Conservation (phyloP, 2,797 vertebrate genomes). For the Enteromius fasciolatus region DNA sequence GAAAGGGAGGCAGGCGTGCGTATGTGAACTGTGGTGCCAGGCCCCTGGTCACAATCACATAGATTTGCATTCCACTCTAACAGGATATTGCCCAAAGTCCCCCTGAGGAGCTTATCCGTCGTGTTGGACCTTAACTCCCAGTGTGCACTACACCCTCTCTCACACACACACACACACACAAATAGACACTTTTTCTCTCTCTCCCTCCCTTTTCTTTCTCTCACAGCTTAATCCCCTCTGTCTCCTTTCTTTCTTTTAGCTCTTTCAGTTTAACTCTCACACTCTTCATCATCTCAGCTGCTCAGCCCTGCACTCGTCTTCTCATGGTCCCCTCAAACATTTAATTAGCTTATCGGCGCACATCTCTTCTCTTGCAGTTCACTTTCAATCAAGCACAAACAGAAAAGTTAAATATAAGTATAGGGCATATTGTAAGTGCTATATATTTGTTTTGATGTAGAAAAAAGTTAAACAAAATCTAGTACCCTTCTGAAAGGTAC, state of each 20-base stretch:
- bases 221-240: slow-evolving; percentile 30
- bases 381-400: neutral
- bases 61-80: slow-evolving; percentile 78
- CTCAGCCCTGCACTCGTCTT: slow-evolving; percentile 16
- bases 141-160: slow-evolving; percentile 42
- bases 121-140: slow-evolving; percentile 58
- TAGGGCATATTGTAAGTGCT: neutral
- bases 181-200: slow-evolving; percentile 28
- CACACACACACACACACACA: neutral
- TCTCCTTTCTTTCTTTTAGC: slow-evolving; percentile 56
- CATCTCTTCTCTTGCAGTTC: neutral
- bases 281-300: slow-evolving; percentile 22
- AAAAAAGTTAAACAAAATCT: neutral
- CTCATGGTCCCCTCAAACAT: slow-evolving; percentile 10
- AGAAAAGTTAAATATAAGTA: neutral
- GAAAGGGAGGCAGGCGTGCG: slow-evolving; percentile 26
- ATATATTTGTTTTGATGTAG: neutral
- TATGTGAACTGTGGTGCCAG: slow-evolving; percentile 68
- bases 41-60: slow-evolving; percentile 71
- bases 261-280: slow-evolving; percentile 71
- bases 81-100: slow-evolving; percentile 75
- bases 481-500: neutral
- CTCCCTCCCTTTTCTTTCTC: slow-evolving; percentile 33
- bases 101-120: slow-evolving; percentile 71
- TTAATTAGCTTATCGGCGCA: slow-evolving; percentile 16